Evolutionary conservation across 2,113 vertebrate species (phyloP).

Genomic region (Hyaena hyaena): DNA sequence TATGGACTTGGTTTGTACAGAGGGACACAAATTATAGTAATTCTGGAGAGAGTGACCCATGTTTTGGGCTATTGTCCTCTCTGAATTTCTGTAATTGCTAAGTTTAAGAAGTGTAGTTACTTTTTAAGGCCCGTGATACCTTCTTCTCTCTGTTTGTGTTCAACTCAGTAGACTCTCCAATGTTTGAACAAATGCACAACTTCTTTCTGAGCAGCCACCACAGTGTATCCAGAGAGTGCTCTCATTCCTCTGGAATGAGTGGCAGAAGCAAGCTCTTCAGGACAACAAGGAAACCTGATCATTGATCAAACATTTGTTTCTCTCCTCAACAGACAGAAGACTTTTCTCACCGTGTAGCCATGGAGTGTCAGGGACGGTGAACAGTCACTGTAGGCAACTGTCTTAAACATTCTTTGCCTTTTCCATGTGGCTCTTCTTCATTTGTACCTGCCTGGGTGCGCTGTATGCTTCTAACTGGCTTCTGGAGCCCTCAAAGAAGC

Average conservation of each 20-base stretch:
- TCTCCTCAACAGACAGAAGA: not conserved
- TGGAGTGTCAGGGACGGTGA: not conserved
- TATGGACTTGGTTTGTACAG: not conserved
- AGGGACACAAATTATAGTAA: not conserved
- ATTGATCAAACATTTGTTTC: not conserved
- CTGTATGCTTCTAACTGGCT: not conserved
- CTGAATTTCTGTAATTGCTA: not conserved
- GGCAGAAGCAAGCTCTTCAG: not conserved
- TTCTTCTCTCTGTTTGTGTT: not conserved
- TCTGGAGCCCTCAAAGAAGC: not conserved
- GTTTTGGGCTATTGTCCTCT: not conserved
- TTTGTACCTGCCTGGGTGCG: not conserved
- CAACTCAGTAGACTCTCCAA: not conserved
- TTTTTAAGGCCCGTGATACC: not conserved
- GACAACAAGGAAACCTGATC: not conserved
- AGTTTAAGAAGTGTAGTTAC: not conserved
- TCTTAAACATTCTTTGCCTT: not conserved
- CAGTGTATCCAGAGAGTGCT: not conserved
- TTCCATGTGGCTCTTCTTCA: not conserved
- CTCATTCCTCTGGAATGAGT: not conserved
- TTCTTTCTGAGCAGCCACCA: not conserved
- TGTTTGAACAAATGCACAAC: not conserved
- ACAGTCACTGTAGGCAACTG: not conserved
- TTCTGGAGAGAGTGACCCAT: not conserved
- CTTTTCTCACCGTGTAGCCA: not conserved